Evolutionary conservation across 2,797 vertebrate species (phyloP).

Genomic region (Leucoraja ocellata): DNA sequence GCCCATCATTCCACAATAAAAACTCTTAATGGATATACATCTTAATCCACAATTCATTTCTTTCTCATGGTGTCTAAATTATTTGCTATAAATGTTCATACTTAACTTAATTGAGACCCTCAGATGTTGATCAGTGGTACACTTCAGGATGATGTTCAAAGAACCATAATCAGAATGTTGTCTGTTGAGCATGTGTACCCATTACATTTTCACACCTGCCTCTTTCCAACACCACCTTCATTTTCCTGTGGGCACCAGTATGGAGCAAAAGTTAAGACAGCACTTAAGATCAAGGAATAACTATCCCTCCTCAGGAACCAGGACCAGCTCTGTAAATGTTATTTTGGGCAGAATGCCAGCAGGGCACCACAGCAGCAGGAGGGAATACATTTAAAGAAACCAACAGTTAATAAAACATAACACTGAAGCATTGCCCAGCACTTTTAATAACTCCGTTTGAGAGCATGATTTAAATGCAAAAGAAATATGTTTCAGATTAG

Average conservation of each 20-base stretch:
- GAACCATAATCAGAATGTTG: slow-evolving; percentile 61
- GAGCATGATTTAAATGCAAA: neutral
- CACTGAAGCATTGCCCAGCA: neutral
- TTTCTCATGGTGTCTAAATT: slow-evolving; percentile 52
- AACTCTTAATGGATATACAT: slow-evolving; percentile 41
- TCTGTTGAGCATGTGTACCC: slow-evolving; percentile 60
- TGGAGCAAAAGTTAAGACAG: neutral
- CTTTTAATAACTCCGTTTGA: neutral
- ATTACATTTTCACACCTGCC: slow-evolving; percentile 61
- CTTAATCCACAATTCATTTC: slow-evolving; percentile 52
- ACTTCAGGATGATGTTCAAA: slow-evolving; percentile 64
- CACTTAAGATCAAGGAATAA: neutral
- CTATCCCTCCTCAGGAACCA: neutral
- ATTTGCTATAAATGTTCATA: slow-evolving; percentile 52
- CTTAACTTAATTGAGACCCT: slow-evolving; percentile 68
- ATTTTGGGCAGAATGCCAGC: slow-evolving; percentile 16
- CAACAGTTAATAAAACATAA: slow-evolving; percentile 29
- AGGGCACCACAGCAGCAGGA: neutral
- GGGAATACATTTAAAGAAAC: slow-evolving; percentile 18
- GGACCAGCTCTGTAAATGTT: neutral
- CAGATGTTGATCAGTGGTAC: slow-evolving; percentile 65
- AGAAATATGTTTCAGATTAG: neutral
- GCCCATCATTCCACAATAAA: neutral
- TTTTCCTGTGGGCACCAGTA: slow-evolving; percentile 42
- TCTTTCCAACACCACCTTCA: slow-evolving; percentile 58